Evolutionary conservation across 2,888 invertebrate genomes (phyloP), one percentile per base, ranked within the genome.

Genomic region (Octodonta nipae): DNA sequence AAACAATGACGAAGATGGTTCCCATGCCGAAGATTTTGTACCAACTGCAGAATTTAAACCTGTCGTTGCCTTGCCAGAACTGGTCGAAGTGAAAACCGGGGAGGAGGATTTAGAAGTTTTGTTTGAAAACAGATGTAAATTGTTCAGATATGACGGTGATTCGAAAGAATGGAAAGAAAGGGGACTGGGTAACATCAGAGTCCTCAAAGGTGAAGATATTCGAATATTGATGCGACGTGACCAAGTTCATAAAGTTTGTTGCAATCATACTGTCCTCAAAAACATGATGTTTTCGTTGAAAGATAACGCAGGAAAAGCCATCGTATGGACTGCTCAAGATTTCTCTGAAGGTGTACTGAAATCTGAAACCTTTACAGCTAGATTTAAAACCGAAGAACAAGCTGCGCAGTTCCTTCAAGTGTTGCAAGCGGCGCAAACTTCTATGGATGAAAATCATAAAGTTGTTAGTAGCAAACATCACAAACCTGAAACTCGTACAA

Each of bases 111-210:
- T 83, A 52, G 69, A 66, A 20, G 61, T 73, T 2, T 60, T 89
- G 45, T 92, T 88, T 56, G 76, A 75, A 46, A 70, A 73, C 3
- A 69, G 85, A 39, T 83, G 85, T 0, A 89, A 88, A 60, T 63
- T 93, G 6, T 87, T 73, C 59, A 73, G 89, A 2, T 84, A 75
- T 54, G 59, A 60, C 36, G 71, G 71, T 15, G 73, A 78, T 2
- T 63, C 67, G 0, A 82, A 79, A 40, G 85, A 89, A 53, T 93
- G 92, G 92, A 92, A 91, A 56, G 92, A 93, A 55, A 74, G 91
- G 37, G 92, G 92, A 1, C 64, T 84, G 32, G 92, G 92, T 2
- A 73, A 75, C 35, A 73, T 92, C 32, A 91, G 91, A 59, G 68
- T 93, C 10, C 64, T 92, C 13, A 63, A 64, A 13, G 72, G 73